Conservation (phyloP, 1,140 invertebrate genomes). For the Formica exsecta region DNA sequence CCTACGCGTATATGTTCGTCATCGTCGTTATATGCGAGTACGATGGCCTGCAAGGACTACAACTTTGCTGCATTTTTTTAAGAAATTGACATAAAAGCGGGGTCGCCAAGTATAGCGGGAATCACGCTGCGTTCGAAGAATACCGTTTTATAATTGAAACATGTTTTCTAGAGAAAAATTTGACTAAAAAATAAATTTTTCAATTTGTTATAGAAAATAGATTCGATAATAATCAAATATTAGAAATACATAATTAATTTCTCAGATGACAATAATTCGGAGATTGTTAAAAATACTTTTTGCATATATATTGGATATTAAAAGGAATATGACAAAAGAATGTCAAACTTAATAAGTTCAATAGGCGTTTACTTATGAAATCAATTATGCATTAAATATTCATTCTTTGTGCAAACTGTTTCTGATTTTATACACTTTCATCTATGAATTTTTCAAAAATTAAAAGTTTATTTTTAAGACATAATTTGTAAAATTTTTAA, state of each 20-base stretch:
- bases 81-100: slow-evolving; percentile 28
- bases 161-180: not conserved
- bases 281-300: not conserved
- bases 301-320: slow-evolving; percentile 37
- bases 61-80: slow-evolving; percentile 34
- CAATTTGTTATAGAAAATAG: not conserved
- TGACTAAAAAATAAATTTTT: not conserved
- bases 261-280: not conserved
- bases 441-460: not conserved
- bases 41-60: slow-evolving; percentile 24
- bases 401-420: not conserved
- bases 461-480: not conserved
- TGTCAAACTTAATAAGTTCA: slow-evolving; percentile 33
- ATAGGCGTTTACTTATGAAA: not conserved
- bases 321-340: slow-evolving; percentile 7
- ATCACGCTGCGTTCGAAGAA: not conserved
- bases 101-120: not conserved
- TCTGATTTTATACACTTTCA: not conserved
- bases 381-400: slow-evolving; percentile 19
- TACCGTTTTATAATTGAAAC: slow-evolving; percentile 4
- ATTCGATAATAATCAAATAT: not conserved
- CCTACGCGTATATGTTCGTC: slow-evolving; percentile 28
- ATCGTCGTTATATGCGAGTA: not conserved
- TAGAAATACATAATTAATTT: not conserved
- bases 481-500: slow-evolving; percentile 18